Base-by-base conservation (phyloP, 2,888 invertebrate species). In the Cremastinae sp. region DNA sequence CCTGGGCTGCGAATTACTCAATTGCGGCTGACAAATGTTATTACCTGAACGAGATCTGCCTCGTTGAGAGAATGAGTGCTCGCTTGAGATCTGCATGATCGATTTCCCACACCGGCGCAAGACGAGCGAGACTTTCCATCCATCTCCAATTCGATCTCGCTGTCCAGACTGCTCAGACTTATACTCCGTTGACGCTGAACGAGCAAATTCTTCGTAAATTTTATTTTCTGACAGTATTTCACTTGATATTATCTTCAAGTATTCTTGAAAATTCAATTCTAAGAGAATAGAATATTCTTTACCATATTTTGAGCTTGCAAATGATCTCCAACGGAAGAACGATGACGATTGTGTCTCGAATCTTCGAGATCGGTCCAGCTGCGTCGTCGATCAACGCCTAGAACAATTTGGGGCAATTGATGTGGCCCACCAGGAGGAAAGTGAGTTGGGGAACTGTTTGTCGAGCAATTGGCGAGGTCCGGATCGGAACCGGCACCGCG, bases 361-460 rank as follows among this genome's bases (percentile, higher is more conserved):
- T 94, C 94, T 87, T 96, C 96, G 72, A 96, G 91, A n/a, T 96
- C 96, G 3, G 96, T 96, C 96, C 96, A 96, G 80, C 96, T 96
- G 87, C 96, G 93, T 81, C 96, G 91, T 75, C 92, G 91, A 75
- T 93, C 92, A 83, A 92, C 92, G 3, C 90, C 88, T 80, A 93
- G 90, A 74, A 91, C 90, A 88, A 82, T 84, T 81, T 92, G 92
- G 16, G 91, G 86, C 71, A 91, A 90, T 90, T 91, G 91, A 51
- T 79, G 80, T 37, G 79, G 49, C 14, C 78, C 76, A 16, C 79
- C 78, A 3, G 84, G 80, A 37, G 89, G 89, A 70, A 88, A 89
- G 80, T 91, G 90, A 14, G 90, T 90, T n/a, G 91, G 91, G 9
- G 91, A 91, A 68, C 90, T 91, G 78, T 90, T 90, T 45, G 90